Conservation (phyloP, 2,888 invertebrate species). For the Pinctada fucata region DNA sequence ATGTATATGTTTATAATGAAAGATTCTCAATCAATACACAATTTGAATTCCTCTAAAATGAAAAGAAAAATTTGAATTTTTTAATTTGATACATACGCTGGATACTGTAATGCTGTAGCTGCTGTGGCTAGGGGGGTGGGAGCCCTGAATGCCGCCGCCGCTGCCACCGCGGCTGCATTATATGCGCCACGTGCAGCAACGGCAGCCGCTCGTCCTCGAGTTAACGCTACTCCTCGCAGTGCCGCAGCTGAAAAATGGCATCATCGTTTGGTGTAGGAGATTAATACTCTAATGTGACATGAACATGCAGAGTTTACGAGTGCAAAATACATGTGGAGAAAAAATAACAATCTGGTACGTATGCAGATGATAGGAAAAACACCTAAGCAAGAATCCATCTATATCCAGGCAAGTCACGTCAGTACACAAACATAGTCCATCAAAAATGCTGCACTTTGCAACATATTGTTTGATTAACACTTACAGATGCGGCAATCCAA, state of each 20-base stretch:
- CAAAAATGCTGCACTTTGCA: slow-evolving; percentile 46
- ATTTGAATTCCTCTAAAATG: too few species aligned
- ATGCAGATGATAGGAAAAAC: slow-evolving; percentile 39
- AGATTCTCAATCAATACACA: too few species aligned
- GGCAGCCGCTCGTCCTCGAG: slow-evolving; percentile 85
- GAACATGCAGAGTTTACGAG: slow-evolving; percentile 26
- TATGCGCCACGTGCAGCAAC: slow-evolving; percentile 81
- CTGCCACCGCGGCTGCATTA: slow-evolving; percentile 85
- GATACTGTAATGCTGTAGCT: slow-evolving; percentile 87
- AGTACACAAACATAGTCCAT: slow-evolving; percentile 38
- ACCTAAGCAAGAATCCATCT: slow-evolving; percentile 44
- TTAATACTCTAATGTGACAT: not conserved
- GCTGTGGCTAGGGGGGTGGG: slow-evolving; percentile 83
- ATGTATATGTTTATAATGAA: too few species aligned
- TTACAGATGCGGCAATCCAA: slow-evolving; percentile 41
- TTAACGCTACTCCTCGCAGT: slow-evolving; percentile 89
- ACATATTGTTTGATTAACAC: slow-evolving; percentile 37
- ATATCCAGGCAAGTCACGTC: slow-evolving; percentile 36
- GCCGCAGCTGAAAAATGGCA: slow-evolving; percentile 82
- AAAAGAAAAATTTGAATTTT: not conserved
- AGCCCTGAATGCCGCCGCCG: slow-evolving; percentile 82
- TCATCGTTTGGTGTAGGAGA: slow-evolving; percentile 9
- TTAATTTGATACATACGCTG: slow-evolving; percentile 86
- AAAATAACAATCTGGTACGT: slow-evolving; percentile 27
- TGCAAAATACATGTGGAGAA: slow-evolving; percentile 31